phyloP scores from a whole-genome alignment of 2,888 invertebrate genomes.

The Orthonevra nobilis region DNA sequence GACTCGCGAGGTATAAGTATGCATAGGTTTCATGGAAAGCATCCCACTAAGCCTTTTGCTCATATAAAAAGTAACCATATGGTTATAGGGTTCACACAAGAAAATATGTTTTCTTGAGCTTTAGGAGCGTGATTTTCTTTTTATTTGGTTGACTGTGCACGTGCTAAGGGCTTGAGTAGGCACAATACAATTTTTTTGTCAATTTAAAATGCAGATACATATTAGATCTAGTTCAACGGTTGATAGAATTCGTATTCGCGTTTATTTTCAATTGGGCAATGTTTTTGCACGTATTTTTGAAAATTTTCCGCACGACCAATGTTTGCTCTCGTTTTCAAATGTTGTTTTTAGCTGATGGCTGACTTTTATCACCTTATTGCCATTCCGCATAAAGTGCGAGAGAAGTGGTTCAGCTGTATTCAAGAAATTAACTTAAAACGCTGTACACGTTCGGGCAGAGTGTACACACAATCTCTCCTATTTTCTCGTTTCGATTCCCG shows the following conservation, averaged over 20 bases:
- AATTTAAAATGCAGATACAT: too few species aligned
- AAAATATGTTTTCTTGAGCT: too few species aligned
- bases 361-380: conserved; percentile 62
- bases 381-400: conserved; percentile 62
- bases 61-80: too few species aligned
- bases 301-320: conserved; percentile 35
- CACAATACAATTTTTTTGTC: too few species aligned
- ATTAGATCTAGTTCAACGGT: too few species aligned
- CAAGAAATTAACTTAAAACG: conserved; percentile 66
- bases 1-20: too few species aligned
- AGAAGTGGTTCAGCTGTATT: conserved; percentile 16
- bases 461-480: conserved; percentile 22
- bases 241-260: conserved; percentile 13
- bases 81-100: too few species aligned
- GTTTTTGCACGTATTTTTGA: conserved; percentile 23
- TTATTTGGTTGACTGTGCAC: too few species aligned
- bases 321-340: conserved; percentile 10
- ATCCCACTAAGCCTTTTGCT: too few species aligned
- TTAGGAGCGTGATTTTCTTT: too few species aligned
- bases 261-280: neutral
- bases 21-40: too few species aligned
- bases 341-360: conserved; percentile 34
- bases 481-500: conserved; percentile 53
- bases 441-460: conserved; percentile 52
- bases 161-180: too few species aligned